phyloP scores from a whole-genome alignment of 2,888 invertebrate species.

The Spicauda simplicius region DNA sequence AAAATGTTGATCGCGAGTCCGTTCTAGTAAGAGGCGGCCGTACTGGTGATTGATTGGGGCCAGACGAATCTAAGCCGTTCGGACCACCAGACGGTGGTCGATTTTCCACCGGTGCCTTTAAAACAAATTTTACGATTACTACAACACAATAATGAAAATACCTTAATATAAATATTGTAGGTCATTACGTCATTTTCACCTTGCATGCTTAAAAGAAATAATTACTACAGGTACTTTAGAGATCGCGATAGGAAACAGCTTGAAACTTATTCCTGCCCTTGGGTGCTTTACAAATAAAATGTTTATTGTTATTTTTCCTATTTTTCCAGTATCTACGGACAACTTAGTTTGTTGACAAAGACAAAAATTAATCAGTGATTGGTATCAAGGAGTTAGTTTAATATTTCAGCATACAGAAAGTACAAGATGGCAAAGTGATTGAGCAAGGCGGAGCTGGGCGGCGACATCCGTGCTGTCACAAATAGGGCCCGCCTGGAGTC shows the following conservation, averaged over 20 bases:
- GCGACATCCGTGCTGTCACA: slow-evolving; percentile 65
- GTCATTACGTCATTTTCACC: slow-evolving; percentile 3
- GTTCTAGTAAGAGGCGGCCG: slow-evolving; percentile 69
- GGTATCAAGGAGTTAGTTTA: too few relatives aligned
- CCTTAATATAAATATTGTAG: not conserved
- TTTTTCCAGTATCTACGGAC: not conserved
- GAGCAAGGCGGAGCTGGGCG: slow-evolving; percentile 51
- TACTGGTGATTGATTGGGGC: slow-evolving; percentile 58
- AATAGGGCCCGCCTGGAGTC: slow-evolving; percentile 5
- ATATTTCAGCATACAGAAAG: too few relatives aligned
- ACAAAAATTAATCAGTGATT: too few relatives aligned
- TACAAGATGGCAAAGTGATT: slow-evolving; percentile 2
- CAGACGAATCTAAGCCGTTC: slow-evolving; percentile 56
- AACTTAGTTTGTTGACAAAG: too few relatives aligned
- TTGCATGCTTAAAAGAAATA: slow-evolving; percentile 27
- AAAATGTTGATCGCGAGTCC: slow-evolving; percentile 72
- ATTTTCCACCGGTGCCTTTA: slow-evolving; percentile 68
- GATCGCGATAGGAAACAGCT: slow-evolving; percentile 15
- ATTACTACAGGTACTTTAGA: slow-evolving; percentile 35
- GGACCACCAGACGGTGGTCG: slow-evolving; percentile 65
- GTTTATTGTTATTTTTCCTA: too few relatives aligned
- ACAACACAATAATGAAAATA: too few relatives aligned
- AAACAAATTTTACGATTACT: slow-evolving; percentile 45
- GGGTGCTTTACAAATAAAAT: too few relatives aligned
- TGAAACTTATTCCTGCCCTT: not conserved